Base-by-base conservation (phyloP, 2,113 vertebrate genomes). In the Malurus elegans region DNA sequence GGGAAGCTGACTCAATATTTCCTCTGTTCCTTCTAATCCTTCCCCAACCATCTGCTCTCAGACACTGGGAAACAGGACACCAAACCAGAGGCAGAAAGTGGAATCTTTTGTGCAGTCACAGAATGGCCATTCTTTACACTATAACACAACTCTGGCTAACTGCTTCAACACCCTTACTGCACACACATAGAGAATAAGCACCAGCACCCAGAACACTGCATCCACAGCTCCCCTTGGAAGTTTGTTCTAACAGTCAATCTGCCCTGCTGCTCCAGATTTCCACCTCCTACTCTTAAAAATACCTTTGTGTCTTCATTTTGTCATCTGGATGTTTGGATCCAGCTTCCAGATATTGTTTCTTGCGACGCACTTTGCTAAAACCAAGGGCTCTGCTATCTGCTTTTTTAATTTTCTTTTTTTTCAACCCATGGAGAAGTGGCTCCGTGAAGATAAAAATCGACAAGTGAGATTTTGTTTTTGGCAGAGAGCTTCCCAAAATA, bases 341-440 rank as follows among this genome's bases (percentile, higher is more conserved):
- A 45, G 76, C 64, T 95, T 95, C 92, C 95, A 95, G 94, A 91
- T 89, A 94, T 91, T 91, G 86, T 87, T 95, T 57, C 65, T 72
- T 50, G 70, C 80, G 61, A 31, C 0, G 14, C 14, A 38, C 28
- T 74, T 62, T 42, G 57, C 65, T 93, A 79, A 78, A 91, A 65
- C 0, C 11, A 79, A 85, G 32, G 18, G 53, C n/a, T 91, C 42
- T 81, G 61, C 53, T 89, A 92, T 89, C 78, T 86, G 76, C 14
- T 71, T 62, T 74, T 76, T 51, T 15, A 9, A 19, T 12, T 61
- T 19, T 20, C 18, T 67, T 48, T 9, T 58, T 84, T 79, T 56
- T 15, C 60, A 88, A 42, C 28, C 45, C 56, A 32, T 9, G 21
- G n/a, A 94, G 76, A 86, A 58, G 29, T 45, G 89, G 28, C 60